Evolutionary conservation across 2,888 invertebrate genomes (phyloP).

Genomic region (Lepidonotus clava): DNA sequence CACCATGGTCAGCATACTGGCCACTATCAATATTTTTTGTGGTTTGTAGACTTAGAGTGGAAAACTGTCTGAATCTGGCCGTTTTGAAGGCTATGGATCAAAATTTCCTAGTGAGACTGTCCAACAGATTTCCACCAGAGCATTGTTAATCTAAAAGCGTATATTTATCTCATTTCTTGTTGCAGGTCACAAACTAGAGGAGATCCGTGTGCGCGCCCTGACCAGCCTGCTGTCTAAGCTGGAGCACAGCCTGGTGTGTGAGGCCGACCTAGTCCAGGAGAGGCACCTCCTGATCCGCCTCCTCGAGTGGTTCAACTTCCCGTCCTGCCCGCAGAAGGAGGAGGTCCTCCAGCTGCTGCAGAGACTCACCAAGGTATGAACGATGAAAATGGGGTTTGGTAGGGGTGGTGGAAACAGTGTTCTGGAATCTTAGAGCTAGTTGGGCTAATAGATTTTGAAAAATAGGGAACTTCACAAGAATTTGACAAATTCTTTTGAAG

Average conservation of each 20-base stretch:
- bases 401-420: too few relatives aligned
- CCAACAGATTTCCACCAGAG: too few relatives aligned
- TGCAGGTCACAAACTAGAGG: constrained; percentile 78
- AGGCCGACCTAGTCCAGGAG: constrained; percentile 78
- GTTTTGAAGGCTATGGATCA: background rate
- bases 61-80: background rate
- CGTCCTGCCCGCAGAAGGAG: constrained; percentile 70
- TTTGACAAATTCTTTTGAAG: too few relatives aligned
- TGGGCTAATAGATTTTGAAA: too few relatives aligned
- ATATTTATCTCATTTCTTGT: background rate
- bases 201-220: constrained; percentile 77
- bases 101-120: too few relatives aligned
- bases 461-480: too few relatives aligned
- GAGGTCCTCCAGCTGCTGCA: constrained; percentile 74
- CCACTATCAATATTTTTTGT: background rate
- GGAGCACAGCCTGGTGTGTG: constrained; percentile 77
- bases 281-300: constrained; percentile 77
- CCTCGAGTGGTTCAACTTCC: constrained; percentile 80
- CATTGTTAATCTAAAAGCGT: background rate
- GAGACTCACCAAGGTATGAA: constrained; percentile 76
- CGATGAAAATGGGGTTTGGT: too few relatives aligned
- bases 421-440: too few relatives aligned
- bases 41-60: background rate
- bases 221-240: constrained; percentile 78
- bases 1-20: background rate